Conservation (phyloP, 2,888 invertebrate genomes). For the Dynastes grantii region DNA sequence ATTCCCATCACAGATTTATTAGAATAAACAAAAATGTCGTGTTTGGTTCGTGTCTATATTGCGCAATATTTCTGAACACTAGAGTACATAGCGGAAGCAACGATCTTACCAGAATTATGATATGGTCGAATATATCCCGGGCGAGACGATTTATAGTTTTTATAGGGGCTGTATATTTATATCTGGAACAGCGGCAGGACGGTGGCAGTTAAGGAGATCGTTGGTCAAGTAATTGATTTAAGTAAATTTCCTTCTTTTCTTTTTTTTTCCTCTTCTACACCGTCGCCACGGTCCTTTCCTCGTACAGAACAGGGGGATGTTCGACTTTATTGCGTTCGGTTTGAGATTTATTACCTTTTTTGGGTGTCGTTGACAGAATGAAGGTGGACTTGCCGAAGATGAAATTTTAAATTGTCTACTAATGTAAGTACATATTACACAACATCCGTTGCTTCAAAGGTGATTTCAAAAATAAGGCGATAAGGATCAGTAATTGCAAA, state of each 20-base stretch:
- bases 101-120: neutral
- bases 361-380: neutral
- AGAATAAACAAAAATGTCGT: too few relatives aligned
- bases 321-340: conserved; percentile 2
- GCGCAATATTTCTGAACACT: neutral
- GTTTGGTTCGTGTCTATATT: too few relatives aligned
- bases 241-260: conserved; percentile 56
- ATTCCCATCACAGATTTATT: too few relatives aligned
- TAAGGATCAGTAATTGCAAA: too few relatives aligned
- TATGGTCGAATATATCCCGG: conserved; percentile 4
- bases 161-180: conserved; percentile 48
- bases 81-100: neutral
- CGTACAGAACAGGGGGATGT: conserved; percentile 1
- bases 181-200: conserved; percentile 52
- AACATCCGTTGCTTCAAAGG: too few relatives aligned
- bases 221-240: conserved; percentile 66
- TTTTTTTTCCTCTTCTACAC: neutral
- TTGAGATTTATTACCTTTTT: neutral
- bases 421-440: too few relatives aligned
- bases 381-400: neutral
- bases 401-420: too few relatives aligned
- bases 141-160: conserved; percentile 66
- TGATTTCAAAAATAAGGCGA: too few relatives aligned
- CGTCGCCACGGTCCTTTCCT: neutral
- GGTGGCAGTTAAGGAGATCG: conserved; percentile 63